A percentile compares a stretch with the other conserved stretches of the same genome.
These are phyloP conservation scores for Cheilosia vernalis DNA, from an alignment of 2,888 invertebrate species.

Conservation along the genomic window DNA sequence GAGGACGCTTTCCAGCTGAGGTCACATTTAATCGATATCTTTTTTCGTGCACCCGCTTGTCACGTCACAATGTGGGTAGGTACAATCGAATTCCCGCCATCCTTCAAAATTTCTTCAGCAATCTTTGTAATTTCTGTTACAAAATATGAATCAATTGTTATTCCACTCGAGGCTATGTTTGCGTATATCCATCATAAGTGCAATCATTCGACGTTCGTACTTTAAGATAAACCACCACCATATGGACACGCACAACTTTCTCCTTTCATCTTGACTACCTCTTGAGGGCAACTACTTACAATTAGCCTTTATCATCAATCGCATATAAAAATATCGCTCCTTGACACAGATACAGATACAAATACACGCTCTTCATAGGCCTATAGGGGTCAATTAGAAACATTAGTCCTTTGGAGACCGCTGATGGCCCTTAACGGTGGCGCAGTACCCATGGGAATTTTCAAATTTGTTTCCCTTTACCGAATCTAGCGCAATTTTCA, in stretches of 20 bases:
- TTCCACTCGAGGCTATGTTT: neutral
- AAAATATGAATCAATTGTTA: neutral
- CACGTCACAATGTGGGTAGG: neutral
- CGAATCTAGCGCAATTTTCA: constrained; percentile 25
- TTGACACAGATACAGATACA: constrained; percentile 9
- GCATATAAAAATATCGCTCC: constrained; percentile 26
- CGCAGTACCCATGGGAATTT: constrained; percentile 46
- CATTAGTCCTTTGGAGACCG: constrained; percentile 42
- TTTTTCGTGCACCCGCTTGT: neutral
- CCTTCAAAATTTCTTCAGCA: neutral
- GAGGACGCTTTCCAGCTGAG: no score
- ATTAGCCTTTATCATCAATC: constrained; percentile 46
- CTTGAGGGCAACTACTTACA: constrained; percentile 37
- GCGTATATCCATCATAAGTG: neutral
- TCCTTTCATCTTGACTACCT: constrained; percentile 31
- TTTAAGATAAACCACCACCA: constrained; percentile 29
- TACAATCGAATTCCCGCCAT: neutral
- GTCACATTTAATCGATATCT: no score
- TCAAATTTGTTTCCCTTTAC: constrained; percentile 34
- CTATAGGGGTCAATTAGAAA: constrained; percentile 57
- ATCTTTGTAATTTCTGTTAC: neutral
- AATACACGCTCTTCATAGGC: no score
- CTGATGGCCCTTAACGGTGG: constrained; percentile 28
- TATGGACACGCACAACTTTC: constrained; percentile 37
- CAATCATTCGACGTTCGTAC: neutral